These are phyloP conservation scores for Temnothorax rugatulus DNA, from an alignment of 2,888 invertebrate species.

Conservation along the genomic window DNA sequence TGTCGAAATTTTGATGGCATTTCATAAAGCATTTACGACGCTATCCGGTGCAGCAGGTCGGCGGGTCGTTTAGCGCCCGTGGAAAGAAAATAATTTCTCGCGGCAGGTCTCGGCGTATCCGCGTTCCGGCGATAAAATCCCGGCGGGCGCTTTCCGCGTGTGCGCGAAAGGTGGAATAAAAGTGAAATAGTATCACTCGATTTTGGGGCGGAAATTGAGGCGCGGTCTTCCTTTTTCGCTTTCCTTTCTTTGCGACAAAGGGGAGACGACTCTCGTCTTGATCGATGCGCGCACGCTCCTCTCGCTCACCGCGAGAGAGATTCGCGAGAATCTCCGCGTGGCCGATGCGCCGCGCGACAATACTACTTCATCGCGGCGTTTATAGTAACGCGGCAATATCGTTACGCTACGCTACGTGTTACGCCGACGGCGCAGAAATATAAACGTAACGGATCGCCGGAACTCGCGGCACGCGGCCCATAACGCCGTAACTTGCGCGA, in stretches of 20 bases:
- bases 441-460: slow-evolving; percentile 53
- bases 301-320: background rate
- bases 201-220: slow-evolving; percentile 56
- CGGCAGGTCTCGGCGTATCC: background rate
- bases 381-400: slow-evolving; percentile 36
- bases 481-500: slow-evolving; percentile 31
- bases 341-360: background rate
- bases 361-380: slow-evolving; percentile 36
- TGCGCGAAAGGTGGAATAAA: slow-evolving; percentile 18
- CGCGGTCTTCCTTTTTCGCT: background rate
- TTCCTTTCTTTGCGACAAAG: slow-evolving; percentile 16
- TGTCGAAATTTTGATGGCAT: slow-evolving; percentile 17
- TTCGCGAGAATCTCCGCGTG: slow-evolving; percentile 24
- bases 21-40: slow-evolving; percentile 27
- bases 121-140: slow-evolving; percentile 13
- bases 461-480: slow-evolving; percentile 45
- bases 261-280: background rate
- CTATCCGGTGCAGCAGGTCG: slow-evolving; percentile 5
- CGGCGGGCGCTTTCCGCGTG: background rate
- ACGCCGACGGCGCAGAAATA: slow-evolving; percentile 48
- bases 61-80: background rate
- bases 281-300: slow-evolving; percentile 21
- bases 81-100: slow-evolving; percentile 34
- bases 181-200: slow-evolving; percentile 49
- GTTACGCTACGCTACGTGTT: slow-evolving; percentile 48